Percentiles rank a stretch among this genome's conserved stretches.
These are phyloP conservation scores for Phylloscopus collybita DNA, from an alignment of 2,797 vertebrate genomes.

Conservation along the genomic window DNA sequence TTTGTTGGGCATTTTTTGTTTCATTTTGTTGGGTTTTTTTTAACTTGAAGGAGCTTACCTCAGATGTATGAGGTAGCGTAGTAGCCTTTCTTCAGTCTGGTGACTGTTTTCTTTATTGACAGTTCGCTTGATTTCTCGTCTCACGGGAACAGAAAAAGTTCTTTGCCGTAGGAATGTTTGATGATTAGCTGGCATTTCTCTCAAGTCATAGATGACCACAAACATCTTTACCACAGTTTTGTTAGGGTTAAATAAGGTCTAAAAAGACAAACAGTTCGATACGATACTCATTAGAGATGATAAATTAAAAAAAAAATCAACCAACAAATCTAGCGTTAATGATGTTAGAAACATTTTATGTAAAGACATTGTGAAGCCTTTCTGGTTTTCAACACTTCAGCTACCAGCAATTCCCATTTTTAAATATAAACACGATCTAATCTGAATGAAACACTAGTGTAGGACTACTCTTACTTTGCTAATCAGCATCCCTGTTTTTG, in stretches of 20 bases:
- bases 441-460: not conserved
- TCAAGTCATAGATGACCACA: constrained; percentile 97
- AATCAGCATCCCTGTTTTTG: not conserved
- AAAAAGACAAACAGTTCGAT: constrained; percentile 20
- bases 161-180: constrained; percentile 99
- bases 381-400: not conserved
- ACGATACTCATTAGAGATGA: not conserved
- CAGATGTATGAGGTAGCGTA: constrained; percentile 99
- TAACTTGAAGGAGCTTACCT: constrained; percentile 79
- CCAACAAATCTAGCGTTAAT: not conserved
- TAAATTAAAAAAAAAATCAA: not conserved
- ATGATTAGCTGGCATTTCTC: constrained; percentile 97
- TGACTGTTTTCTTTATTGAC: constrained; percentile 84
- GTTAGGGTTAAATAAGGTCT: constrained; percentile 99
- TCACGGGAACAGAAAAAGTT: constrained; percentile 97
- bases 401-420: not conserved
- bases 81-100: constrained; percentile 87
- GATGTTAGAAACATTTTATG: not conserved
- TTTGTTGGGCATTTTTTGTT: not conserved
- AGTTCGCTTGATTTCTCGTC: constrained; percentile 87
- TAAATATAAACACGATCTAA: not conserved
- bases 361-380: not conserved
- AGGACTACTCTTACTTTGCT: not conserved
- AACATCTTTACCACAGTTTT: constrained; percentile 99
- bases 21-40: not conserved